Evolutionary conservation across 2,888 invertebrate genomes (phyloP).

Genomic region (Hirtodrosophila confusa): DNA sequence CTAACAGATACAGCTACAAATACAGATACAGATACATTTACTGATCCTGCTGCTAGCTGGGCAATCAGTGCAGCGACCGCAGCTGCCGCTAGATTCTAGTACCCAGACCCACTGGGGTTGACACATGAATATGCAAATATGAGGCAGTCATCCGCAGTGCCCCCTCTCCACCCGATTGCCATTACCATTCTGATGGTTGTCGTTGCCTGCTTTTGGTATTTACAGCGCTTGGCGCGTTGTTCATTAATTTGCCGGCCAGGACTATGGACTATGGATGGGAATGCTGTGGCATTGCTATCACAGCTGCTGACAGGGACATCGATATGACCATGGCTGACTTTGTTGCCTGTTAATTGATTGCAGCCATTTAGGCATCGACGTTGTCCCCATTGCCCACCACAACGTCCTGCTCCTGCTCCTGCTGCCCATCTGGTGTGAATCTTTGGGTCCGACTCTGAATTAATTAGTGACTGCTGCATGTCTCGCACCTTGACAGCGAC

Average conservation of each 20-base stretch:
- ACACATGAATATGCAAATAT: slow-evolving; percentile 80
- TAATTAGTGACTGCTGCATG: slow-evolving; percentile 54
- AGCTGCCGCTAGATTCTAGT: neutral
- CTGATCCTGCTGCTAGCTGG: slow-evolving; percentile 19
- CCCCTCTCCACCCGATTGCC: neutral
- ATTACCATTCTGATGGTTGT: slow-evolving; percentile 16
- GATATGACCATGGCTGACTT: slow-evolving; percentile 65
- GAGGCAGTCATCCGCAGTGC: slow-evolving; percentile 40
- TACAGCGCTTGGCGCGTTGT: slow-evolving; percentile 64
- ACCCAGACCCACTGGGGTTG: slow-evolving; percentile 18
- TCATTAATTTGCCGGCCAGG: slow-evolving; percentile 67
- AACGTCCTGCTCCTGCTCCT: neutral
- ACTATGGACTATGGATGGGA: slow-evolving; percentile 16
- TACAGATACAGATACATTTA: slow-evolving; percentile 34
- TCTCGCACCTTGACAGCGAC: slow-evolving; percentile 2
- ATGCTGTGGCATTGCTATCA: slow-evolving; percentile 40
- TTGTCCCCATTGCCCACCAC: slow-evolving; percentile 10
- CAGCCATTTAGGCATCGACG: slow-evolving; percentile 63
- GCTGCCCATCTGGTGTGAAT: slow-evolving; percentile 59
- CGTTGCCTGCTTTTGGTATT: slow-evolving; percentile 36
- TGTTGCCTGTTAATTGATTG: slow-evolving; percentile 77
- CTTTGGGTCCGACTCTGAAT: slow-evolving; percentile 65
- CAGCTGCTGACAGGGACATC: slow-evolving; percentile 62
- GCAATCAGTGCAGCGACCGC: slow-evolving; percentile 38
- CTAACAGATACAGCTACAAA: slow-evolving; percentile 14